Conservation (phyloP, 2,797 vertebrate genomes). For the Selene dorsalis region DNA sequence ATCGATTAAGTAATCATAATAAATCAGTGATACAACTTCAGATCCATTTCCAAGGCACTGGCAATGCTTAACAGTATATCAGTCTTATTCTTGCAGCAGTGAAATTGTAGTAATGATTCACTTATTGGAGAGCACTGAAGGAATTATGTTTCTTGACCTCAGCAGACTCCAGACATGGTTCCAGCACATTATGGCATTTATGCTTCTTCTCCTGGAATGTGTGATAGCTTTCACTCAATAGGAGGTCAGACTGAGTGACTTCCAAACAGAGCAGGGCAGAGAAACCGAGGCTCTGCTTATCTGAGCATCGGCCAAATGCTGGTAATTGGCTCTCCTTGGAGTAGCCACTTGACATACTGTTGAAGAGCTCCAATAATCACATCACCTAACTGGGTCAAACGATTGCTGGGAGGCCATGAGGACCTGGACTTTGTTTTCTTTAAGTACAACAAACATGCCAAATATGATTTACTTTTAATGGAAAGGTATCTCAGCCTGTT, state of each 20-base stretch:
- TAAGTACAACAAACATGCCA: conserved; percentile 60
- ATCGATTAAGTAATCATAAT: conserved; percentile 33
- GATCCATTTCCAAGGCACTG: conserved; percentile 30
- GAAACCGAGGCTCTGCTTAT: conserved; percentile 46
- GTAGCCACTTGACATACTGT: conserved; percentile 55
- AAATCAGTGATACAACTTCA: conserved; percentile 30
- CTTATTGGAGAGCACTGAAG: conserved; percentile 39
- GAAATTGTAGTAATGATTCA: conserved; percentile 63
- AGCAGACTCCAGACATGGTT: conserved; percentile 62
- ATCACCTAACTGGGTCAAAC: conserved; percentile 64
- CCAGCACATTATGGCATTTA: conserved; percentile 35
- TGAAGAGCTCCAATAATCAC: conserved; percentile 65
- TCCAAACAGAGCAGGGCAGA: conserved; percentile 36
- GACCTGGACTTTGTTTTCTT: conserved; percentile 51
- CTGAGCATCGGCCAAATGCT: conserved; percentile 56
- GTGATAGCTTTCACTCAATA: conserved; percentile 48
- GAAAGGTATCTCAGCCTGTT: conserved; percentile 39
- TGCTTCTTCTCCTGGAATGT: conserved; percentile 60
- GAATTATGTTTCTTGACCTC: conserved; percentile 58
- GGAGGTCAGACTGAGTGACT: conserved; percentile 49
- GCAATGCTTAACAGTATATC: conserved; percentile 27
- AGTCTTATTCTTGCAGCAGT: conserved; percentile 40
- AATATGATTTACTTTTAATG: conserved; percentile 50
- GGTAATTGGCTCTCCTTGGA: conserved; percentile 48
- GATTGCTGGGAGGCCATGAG: conserved; percentile 40